phyloP scores from a whole-genome alignment of 2,888 invertebrate genomes.

The Lamellibrachia columna region DNA sequence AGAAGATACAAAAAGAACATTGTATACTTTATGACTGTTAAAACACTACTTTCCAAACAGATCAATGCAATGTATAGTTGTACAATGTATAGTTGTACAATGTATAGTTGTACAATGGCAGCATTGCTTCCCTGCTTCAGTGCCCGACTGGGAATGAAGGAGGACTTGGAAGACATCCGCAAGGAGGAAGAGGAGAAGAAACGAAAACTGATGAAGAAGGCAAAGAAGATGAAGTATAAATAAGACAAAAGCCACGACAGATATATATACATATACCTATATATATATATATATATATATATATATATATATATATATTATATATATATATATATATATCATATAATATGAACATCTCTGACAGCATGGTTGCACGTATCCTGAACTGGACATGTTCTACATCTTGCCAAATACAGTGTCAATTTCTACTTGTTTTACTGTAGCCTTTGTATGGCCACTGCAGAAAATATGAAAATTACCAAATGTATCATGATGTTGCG shows the following conservation, averaged over 20 bases:
- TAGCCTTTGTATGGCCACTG: not conserved
- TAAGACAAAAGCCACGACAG: not conserved
- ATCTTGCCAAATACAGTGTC: not conserved
- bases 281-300: too few species aligned
- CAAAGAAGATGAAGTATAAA: not conserved
- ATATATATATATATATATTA: too few species aligned
- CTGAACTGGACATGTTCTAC: not conserved
- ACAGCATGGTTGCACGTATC: conserved; percentile 59
- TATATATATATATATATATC: too few species aligned
- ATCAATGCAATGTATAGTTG: too few species aligned
- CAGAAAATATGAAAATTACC: not conserved
- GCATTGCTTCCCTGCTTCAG: conserved; percentile 43
- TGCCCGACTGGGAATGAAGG: conserved; percentile 78
- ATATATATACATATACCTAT: too few species aligned
- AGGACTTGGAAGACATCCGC: conserved; percentile 91
- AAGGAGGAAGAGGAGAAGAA: conserved; percentile 54
- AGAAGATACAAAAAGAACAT: too few species aligned
- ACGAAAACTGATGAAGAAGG: not conserved
- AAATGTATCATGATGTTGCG: not conserved
- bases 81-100: too few species aligned
- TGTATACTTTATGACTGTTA: too few species aligned
- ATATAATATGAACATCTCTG: too few species aligned
- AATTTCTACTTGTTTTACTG: not conserved
- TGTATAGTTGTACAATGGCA: not conserved
- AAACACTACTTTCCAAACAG: too few species aligned